These are phyloP conservation scores for Coelinius sp. DNA, from an alignment of 2,888 invertebrate species.

Conservation along the genomic window DNA sequence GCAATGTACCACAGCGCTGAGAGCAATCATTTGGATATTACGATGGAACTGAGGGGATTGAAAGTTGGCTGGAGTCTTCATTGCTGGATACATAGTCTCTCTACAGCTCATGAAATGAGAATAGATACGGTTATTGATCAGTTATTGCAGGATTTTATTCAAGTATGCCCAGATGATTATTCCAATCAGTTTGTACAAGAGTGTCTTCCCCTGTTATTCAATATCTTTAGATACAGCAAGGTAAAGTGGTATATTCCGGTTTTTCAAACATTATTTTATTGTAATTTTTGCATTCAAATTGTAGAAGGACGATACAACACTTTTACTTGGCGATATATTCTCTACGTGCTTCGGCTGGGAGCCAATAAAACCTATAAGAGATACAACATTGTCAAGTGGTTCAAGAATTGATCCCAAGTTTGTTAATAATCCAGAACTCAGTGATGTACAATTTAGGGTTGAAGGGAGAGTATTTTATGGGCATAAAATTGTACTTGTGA, in stretches of 20 bases:
- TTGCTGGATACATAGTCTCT: constrained; percentile 92
- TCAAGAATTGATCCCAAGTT: constrained; percentile 92
- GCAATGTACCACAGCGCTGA: constrained; percentile 96
- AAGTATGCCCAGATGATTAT: constrained; percentile 92
- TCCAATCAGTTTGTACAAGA: constrained; percentile 91
- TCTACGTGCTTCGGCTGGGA: constrained; percentile 93
- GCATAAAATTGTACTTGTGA: constrained; percentile 93
- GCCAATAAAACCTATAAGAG: constrained; percentile 82
- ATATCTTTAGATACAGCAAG: constrained; percentile 91
- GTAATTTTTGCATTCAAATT: constrained; percentile 50
- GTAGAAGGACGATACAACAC: constrained; percentile 89
- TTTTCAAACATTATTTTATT: no score
- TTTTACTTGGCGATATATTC: constrained; percentile 89
- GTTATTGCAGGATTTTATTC: constrained; percentile 89
- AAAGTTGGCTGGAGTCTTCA: constrained; percentile 94
- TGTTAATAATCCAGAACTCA: constrained; percentile 93
- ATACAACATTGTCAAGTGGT: constrained; percentile 77
- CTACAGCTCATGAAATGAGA: constrained; percentile 87
- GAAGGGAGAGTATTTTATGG: constrained; percentile 93
- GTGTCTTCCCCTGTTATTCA: constrained; percentile 89
- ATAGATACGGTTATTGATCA: constrained; percentile 90
- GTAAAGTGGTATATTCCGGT: no score
- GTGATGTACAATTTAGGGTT: constrained; percentile 93
- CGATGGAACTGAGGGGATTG: constrained; percentile 86
- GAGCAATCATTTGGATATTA: constrained; percentile 92